Base-by-base conservation (phyloP, 2,888 invertebrate genomes). In the Caenorhabditis sp. region DNA sequence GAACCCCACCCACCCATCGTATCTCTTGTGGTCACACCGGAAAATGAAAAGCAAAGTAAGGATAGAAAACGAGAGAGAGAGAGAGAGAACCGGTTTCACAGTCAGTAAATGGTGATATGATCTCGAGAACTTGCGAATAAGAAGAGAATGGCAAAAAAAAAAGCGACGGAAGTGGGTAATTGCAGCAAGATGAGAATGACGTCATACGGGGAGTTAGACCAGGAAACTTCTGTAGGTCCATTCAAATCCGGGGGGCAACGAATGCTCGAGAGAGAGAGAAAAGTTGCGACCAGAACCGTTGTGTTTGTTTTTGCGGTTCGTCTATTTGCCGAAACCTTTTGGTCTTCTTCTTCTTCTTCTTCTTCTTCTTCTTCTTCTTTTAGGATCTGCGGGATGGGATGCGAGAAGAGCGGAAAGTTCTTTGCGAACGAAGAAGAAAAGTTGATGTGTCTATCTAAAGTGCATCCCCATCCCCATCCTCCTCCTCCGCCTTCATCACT, bases 291-390 rank as follows among this genome's bases (percentile, higher is more conserved):
- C 13, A 35, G 39, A 24, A 45, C 15, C 13, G 43, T 43, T 43
- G 45, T 58, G 56, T 68, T 68, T 43, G 58, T 58, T 55, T 56
- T 56, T 66, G n/a, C 43, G 56, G 50, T 58, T 58, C 39, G 68
- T 68, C 68, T 68, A 50, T 68, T 68, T 68, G 68, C 52, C 17
- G 52, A 68, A 68, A 68, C 68, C 59, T 68, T 68, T 68, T 68
- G 68, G 50, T 59, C 48, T 68, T 52, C 26, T 6, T 26, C n/a
- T n/a, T n/a, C n/a, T 27, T 45, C 15, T n/a, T n/a, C n/a, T 15
- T 41, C 22, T 59, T 9, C 30, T 43, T 50, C 48, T 27, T 39
- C 37, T 17, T 56, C 35, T 48, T 46, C 66, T 55, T 56, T 55
- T 66, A 9, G 43, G 45, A 70, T 59, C 50, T 24, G 3, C 30